Evolutionary conservation across 2,888 invertebrate species (phyloP), one percentile per base, ranked within the genome.

Genomic region (Napeogenes sylphis): DNA sequence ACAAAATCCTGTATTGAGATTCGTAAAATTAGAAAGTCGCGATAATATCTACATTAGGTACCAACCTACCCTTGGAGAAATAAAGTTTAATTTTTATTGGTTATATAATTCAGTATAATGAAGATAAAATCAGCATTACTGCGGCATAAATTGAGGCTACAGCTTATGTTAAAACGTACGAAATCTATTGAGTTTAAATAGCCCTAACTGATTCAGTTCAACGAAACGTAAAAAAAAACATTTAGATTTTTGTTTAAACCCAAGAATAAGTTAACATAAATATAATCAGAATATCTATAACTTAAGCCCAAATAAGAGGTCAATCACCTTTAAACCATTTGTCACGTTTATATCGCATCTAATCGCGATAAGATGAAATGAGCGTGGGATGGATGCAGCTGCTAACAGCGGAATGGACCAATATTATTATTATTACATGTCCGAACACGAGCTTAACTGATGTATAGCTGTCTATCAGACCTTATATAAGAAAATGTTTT

Each of bases 281-380:
- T 21, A 21, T 21, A 21, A 21, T 21, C 21, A 21, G 21, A 21
- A 21, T 21, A 21, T 21, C 21, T 21, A 21, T 21, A 21, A 21
- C 12, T 30, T 51, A 30, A 51, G 21, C n/a, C 21, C 3, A 30
- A 51, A 53, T 33, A 12, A 33, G 45, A 63, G 73, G 71, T 71
- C 67, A 67, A 62, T 58, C 58, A 68, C 75, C 69, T 54, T 54
- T 67, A 73, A 69, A 70, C 74, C 74, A 74, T 72, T 68, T 70
- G 69, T 71, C 68, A 70, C 62, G 61, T 65, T 70, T 70, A 70
- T 72, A 71, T 70, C 75, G 74, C 72, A 75, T 71, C 73, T 76
- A 76, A 79, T 78, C 72, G 73, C 70, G 71, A 71, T 74, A 70
- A 76, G 75, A 80, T 79, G 72, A 70, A 68, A 66, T 59, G 64